These are phyloP conservation scores for Onchidella celtica DNA, from an alignment of 2,888 invertebrate species.

Conservation along the genomic window DNA sequence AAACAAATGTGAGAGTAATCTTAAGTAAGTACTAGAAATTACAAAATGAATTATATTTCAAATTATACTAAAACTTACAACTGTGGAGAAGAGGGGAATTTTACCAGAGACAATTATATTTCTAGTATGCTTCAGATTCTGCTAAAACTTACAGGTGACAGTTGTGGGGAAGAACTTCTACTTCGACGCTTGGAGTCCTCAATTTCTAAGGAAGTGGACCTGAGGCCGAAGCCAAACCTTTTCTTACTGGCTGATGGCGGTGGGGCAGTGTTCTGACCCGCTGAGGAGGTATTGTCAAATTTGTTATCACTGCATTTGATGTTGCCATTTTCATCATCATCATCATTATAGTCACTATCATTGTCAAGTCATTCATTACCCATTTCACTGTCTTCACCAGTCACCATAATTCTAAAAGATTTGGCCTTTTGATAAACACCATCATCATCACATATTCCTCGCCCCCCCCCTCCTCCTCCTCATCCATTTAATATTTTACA, in stretches of 20 bases:
- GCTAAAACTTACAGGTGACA: conserved; percentile 73
- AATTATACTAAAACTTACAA: too few relatives aligned
- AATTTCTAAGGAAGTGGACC: conserved; percentile 96
- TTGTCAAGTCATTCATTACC: background rate
- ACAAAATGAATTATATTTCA: too few relatives aligned
- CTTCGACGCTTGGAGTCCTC: conserved; percentile 88
- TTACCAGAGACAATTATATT: too few relatives aligned
- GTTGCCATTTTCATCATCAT: background rate
- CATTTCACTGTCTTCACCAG: background rate
- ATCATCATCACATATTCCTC: too few relatives aligned
- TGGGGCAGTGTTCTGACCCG: too few relatives aligned
- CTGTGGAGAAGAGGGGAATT: too few relatives aligned
- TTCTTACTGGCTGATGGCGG: conserved; percentile 79
- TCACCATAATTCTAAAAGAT: background rate
- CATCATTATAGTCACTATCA: background rate
- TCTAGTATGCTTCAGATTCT: too few relatives aligned
- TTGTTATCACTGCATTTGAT: too few relatives aligned
- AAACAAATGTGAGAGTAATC: too few relatives aligned
- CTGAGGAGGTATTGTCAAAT: too few relatives aligned
- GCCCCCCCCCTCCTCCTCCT: conserved; percentile 15
- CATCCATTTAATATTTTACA: background rate
- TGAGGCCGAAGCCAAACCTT: conserved; percentile 83
- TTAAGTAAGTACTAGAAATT: too few relatives aligned
- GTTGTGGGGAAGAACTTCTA: conserved; percentile 89
- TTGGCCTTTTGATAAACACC: background rate